phyloP scores from a whole-genome alignment of 53 echinoderm and acorn worm genomes.

The Hippasteria phrygiana region DNA sequence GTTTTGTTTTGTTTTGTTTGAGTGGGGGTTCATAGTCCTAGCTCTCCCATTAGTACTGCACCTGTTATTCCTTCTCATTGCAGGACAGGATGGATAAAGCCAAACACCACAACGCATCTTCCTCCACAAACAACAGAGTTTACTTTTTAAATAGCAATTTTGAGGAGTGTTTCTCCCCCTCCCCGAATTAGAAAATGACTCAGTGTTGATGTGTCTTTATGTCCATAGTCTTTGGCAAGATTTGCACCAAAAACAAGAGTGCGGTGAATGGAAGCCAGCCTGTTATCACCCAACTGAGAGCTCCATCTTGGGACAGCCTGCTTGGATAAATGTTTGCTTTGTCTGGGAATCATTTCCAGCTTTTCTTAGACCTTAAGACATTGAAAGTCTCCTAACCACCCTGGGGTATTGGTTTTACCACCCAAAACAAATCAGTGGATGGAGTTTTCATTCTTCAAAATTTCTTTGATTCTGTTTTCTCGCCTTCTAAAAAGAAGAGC shows the following conservation, averaged over 20 bases:
- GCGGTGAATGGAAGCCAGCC: not conserved
- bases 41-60: too few species aligned
- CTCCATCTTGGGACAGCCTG: not conserved
- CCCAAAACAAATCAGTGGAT: not conserved
- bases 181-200: too few species aligned
- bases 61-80: too few species aligned
- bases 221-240: not conserved
- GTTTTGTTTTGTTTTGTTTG: too few species aligned
- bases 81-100: too few species aligned
- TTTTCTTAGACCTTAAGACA: not conserved
- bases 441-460: not conserved
- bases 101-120: too few species aligned
- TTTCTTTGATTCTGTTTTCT: not conserved
- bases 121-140: too few species aligned
- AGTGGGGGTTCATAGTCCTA: too few species aligned
- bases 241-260: not conserved
- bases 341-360: slow-evolving; percentile 23
- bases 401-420: not conserved
- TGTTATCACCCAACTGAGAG: slow-evolving; percentile 6
- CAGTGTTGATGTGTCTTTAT: too few species aligned
- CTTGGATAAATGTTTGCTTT: slow-evolving; percentile 43
- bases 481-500: not conserved
- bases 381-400: not conserved
- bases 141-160: too few species aligned
- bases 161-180: too few species aligned